Base-by-base conservation (phyloP, 1,140 invertebrate species). In the Brachionus calyciflorus region DNA sequence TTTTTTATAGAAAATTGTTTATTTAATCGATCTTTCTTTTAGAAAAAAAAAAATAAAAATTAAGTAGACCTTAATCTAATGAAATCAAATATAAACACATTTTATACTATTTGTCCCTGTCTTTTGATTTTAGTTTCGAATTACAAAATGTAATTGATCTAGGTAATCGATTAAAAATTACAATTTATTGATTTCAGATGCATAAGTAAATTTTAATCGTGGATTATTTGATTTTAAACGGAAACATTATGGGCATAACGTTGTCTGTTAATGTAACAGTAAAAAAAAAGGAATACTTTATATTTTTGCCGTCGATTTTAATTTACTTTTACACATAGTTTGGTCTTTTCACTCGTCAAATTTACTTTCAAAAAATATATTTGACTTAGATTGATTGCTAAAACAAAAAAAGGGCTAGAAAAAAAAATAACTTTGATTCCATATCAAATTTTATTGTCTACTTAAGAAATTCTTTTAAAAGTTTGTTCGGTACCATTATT, bases 61-160 rank as follows among this genome's bases (percentile, higher is more conserved):
- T 60, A 60, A 60, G 55, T 60, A 60, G 55, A 17, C n/a, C 30
- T 60, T 60, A 60, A 60, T 60, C 55, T 60, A 60, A 60, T 40
- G 19, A 37, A 60, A 37, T 60, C 30, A 60, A 60, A 60, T 60
- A 60, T 33, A 60, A 60, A n/a, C 55, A 60, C 55, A 60, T 37
- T 30, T 37, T 60, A 2, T 33, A 37, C 4, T 33, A 17, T 60
- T 60, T 60, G 28, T 37, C 30, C 17, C 17, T 37, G 19, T 6
- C 14, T 60, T 33, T 60, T 37, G n/a, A n/a, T n/a, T n/a, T n/a
- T n/a, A n/a, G n/a, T n/a, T n/a, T n/a, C n/a, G n/a, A n/a, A n/a
- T n/a, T n/a, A n/a, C 9, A 37, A 37, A 37, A 37, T 37, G 33
- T 37, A 37, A 37, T 37, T 37, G 30, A 60, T 33, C 28, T 37